These are phyloP conservation scores for Chloroclysta siterata DNA, from an alignment of 2,888 invertebrate genomes.

Conservation along the genomic window DNA sequence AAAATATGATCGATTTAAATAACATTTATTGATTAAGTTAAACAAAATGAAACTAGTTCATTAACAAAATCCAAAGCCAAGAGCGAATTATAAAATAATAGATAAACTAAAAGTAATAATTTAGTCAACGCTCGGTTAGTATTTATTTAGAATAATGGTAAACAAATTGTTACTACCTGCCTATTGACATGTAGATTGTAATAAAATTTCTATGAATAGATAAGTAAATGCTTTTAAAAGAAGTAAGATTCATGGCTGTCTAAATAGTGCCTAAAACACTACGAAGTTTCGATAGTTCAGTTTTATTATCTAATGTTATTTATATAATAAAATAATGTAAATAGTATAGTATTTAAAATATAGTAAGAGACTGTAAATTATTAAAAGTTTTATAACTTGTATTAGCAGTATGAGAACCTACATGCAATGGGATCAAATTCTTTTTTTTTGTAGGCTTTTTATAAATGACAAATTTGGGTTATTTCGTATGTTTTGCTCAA, in stretches of 20 bases:
- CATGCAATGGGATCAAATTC: conserved; percentile 76
- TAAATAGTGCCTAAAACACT: conserved; percentile 85
- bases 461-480: not conserved
- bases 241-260: conserved; percentile 85
- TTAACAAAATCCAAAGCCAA: conserved; percentile 9
- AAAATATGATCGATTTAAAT: conserved; percentile 11
- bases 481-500: conserved; percentile 3
- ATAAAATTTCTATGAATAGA: conserved; percentile 71
- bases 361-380: conserved; percentile 50
- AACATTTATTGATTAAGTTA: not conserved
- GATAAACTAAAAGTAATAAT: not conserved
- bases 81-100: conserved; percentile 4
- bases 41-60: conserved; percentile 3
- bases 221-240: conserved; percentile 76
- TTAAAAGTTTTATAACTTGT: conserved; percentile 38
- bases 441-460: not conserved
- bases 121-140: conserved; percentile 2
- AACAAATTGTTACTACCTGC: conserved; percentile 79
- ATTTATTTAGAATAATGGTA: conserved; percentile 8
- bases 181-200: conserved; percentile 81
- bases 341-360: conserved; percentile 50
- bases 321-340: conserved; percentile 66
- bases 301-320: conserved; percentile 71
- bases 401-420: conserved; percentile 41
- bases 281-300: conserved; percentile 83